Percentiles rank a stretch among this genome's conserved stretches.
Evolutionary conservation across 2,888 invertebrate genomes (phyloP).

Genomic region (Pseudanteris insignis): DNA sequence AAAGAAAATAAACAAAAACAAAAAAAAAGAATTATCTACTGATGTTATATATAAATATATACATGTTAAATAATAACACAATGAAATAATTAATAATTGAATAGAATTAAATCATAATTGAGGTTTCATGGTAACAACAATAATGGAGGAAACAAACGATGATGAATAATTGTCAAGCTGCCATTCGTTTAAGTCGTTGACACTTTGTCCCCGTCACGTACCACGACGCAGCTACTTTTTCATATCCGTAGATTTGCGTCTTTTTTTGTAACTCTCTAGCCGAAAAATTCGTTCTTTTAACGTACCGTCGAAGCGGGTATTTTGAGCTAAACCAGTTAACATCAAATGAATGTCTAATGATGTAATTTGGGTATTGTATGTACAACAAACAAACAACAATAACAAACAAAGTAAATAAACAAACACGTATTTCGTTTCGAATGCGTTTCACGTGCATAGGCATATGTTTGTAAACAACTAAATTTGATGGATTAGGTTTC

Average conservation of each 20-base stretch:
- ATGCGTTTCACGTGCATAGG: too few species aligned
- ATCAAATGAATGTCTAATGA: too few species aligned
- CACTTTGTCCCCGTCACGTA: slow-evolving; percentile 29
- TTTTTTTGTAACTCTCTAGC: not conserved
- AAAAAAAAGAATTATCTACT: slow-evolving; percentile 54
- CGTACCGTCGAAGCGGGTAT: too few species aligned
- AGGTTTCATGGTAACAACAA: slow-evolving; percentile 30
- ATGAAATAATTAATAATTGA: slow-evolving; percentile 50
- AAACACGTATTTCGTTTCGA: too few species aligned
- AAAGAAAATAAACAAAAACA: too few species aligned
- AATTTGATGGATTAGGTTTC: too few species aligned
- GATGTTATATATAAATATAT: slow-evolving; percentile 58
- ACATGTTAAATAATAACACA: slow-evolving; percentile 61
- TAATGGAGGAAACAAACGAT: slow-evolving; percentile 24
- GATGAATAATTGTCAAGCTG: slow-evolving; percentile 35
- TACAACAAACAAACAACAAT: too few species aligned
- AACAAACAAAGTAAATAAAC: too few species aligned
- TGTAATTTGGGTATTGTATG: too few species aligned
- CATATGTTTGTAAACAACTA: too few species aligned
- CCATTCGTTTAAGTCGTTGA: slow-evolving; percentile 34
- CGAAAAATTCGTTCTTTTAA: not conserved
- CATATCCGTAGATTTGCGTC: slow-evolving; percentile 21
- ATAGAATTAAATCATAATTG: slow-evolving; percentile 28
- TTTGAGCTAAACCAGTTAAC: not conserved
- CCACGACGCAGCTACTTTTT: slow-evolving; percentile 23